Evolutionary conservation across 2,888 invertebrate genomes (phyloP), one percentile per base, ranked within the genome.

Genomic region (Pristionchus fissidentatus): DNA sequence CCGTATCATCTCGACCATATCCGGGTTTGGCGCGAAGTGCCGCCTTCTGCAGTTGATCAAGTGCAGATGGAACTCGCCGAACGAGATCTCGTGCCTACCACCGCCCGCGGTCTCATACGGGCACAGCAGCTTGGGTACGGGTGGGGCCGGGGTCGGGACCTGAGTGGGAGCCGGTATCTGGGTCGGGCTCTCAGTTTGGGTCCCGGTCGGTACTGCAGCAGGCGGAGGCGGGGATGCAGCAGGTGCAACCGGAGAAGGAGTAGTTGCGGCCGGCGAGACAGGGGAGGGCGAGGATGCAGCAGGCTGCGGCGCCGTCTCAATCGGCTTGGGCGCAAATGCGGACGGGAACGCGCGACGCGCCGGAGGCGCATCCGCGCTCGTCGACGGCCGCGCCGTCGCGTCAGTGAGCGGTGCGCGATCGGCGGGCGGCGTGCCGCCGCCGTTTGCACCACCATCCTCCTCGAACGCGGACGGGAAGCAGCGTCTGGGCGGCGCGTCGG

Each of bases 1-100:
- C 75, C 75, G 75, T 49, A n/a, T 49, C 75, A 77, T 77, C 49
- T 77, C 49, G 32, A 77, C 75, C 22, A 77, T 22, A n/a, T 77
- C 49, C 32, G 75, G 75, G 32, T 46, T 15, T 19, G 49, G 49
- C 29, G 13, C 22, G 49, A 77, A 32, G 75, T 77, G 75, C 29
- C 49, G 32, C 15, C 22, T 3, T 77, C 75, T 46, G 75, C 75
- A 77, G 19, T 22, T 49, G 49, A 77, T 26, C n/a, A 77, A 19
- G 22, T 77, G 75, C 0, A 77, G 41, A 22, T 77, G 46, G 49
- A 77, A 77, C 8, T 77, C 75, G 29, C 49, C 75, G 22, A 77
- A 15, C 8, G 75, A 49, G 49, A 77, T 49, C 75, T 26, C 29
- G 10, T 77, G 75, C 4, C 75, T 26, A 5, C 19, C 75, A 1